Evolutionary conservation across 2,888 invertebrate genomes (phyloP).

Genomic region (Apomyelois bistriatella): DNA sequence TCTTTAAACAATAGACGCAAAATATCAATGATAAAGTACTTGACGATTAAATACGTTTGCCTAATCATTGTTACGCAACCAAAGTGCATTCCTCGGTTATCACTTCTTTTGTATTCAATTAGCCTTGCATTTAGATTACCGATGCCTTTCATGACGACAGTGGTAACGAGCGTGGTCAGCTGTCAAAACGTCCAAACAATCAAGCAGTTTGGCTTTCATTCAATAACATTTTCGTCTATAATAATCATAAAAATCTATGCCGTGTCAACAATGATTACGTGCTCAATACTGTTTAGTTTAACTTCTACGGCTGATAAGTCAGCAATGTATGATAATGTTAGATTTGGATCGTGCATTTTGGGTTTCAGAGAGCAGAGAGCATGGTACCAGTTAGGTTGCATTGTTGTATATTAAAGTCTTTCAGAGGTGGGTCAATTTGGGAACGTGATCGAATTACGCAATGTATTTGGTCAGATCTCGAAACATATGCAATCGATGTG

Average conservation of each 20-base stretch:
- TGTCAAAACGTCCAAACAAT: conserved; percentile 79
- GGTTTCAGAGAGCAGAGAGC: conserved; percentile 29
- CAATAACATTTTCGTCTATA: conserved; percentile 22
- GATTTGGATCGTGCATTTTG: conserved; percentile 24
- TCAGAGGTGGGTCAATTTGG: conserved; percentile 67
- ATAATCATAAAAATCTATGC: not conserved
- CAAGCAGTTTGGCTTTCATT: conserved; percentile 48
- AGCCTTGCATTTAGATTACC: conserved; percentile 75
- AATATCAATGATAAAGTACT: conserved; percentile 29
- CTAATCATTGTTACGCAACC: conserved; percentile 52
- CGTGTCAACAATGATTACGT: conserved; percentile 22
- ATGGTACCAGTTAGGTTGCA: conserved; percentile 52
- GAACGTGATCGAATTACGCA: conserved; percentile 66
- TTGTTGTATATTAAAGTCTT: conserved; percentile 75
- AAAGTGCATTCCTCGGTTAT: conserved; percentile 72
- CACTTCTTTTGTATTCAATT: conserved; percentile 78
- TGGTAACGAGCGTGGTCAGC: conserved; percentile 78
- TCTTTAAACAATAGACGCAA: conserved; percentile 44
- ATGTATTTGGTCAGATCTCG: conserved; percentile 44
- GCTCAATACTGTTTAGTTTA: not conserved
- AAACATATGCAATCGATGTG: conserved; percentile 43
- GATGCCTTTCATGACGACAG: conserved; percentile 76
- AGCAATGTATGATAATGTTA: conserved; percentile 31
- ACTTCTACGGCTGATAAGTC: not conserved
- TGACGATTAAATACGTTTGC: conserved; percentile 34